Percentiles rank a stretch among this genome's conserved stretches.
Conservation (phyloP, 2,888 invertebrate genomes). For the Plebejus anna region DNA sequence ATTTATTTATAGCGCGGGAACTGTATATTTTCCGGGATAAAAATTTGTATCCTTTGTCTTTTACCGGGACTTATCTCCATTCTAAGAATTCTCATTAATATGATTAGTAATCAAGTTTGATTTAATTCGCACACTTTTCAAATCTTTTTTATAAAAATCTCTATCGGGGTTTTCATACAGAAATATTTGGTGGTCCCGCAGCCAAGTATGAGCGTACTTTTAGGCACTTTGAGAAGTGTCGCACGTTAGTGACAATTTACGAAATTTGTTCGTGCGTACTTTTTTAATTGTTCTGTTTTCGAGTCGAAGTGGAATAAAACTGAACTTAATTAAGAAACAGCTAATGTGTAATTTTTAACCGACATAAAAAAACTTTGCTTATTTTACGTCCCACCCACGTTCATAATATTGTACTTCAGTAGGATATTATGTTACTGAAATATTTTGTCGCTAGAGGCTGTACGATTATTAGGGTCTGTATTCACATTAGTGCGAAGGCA, state of each 20-base stretch:
- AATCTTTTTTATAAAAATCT: neutral
- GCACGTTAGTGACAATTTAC: slow-evolving; percentile 17
- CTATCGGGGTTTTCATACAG: neutral
- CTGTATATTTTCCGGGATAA: too few relatives aligned
- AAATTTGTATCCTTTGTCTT: too few relatives aligned
- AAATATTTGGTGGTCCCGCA: neutral
- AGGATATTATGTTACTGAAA: too few relatives aligned
- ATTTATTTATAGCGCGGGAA: too few relatives aligned
- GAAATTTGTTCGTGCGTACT: slow-evolving; percentile 21
- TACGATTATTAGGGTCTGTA: too few relatives aligned
- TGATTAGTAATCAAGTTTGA: too few relatives aligned
- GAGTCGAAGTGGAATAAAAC: neutral
- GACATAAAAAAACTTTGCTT: neutral
- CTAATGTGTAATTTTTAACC: neutral
- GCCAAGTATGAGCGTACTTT: neutral
- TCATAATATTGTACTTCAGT: too few relatives aligned
- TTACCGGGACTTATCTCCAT: too few relatives aligned
- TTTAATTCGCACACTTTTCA: too few relatives aligned
- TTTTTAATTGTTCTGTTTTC: slow-evolving; percentile 22
- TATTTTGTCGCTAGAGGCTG: too few relatives aligned
- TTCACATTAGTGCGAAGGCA: too few relatives aligned
- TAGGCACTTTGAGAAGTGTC: slow-evolving; percentile 11
- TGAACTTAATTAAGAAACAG: slow-evolving; percentile 10
- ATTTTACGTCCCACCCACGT: neutral
- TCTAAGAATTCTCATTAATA: too few relatives aligned